A percentile compares a stretch with the other conserved stretches of the same genome.
Conservation (phyloP, 2,113 vertebrate species). For the Sula dactylatra region DNA sequence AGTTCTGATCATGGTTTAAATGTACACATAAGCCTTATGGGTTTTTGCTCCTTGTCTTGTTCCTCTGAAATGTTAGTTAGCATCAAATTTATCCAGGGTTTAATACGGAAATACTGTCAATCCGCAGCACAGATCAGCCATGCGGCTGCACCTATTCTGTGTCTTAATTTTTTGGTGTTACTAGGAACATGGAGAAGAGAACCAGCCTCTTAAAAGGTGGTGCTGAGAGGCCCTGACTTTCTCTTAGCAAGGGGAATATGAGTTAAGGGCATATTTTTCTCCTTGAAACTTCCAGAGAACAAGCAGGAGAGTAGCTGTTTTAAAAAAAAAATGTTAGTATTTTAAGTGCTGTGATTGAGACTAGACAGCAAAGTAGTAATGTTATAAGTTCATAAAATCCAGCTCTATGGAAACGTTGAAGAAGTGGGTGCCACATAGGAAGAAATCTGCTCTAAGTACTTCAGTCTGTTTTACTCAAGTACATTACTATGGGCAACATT, state of each 20-base stretch:
- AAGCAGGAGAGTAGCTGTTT: background rate
- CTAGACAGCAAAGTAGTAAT: background rate
- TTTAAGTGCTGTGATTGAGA: background rate
- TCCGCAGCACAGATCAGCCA: background rate
- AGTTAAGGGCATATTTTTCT: background rate
- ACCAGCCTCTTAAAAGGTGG: background rate
- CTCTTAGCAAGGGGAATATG: background rate
- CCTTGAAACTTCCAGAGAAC: background rate
- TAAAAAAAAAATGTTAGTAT: background rate
- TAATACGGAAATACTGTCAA: background rate
- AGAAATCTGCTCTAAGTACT: background rate
- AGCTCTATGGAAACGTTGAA: background rate
- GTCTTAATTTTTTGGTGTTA: background rate
- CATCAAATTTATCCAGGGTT: background rate
- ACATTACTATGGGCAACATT: background rate
- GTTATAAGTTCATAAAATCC: background rate
- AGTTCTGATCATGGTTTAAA: background rate
- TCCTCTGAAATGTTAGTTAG: background rate
- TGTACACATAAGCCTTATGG: background rate
- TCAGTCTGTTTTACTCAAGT: background rate
- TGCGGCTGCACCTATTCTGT: background rate
- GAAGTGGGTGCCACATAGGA: background rate
- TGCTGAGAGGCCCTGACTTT: background rate
- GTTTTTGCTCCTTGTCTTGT: background rate
- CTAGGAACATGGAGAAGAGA: background rate